Base-by-base conservation (phyloP, 2,797 vertebrate genomes). In the Phataginus tetradactyla region DNA sequence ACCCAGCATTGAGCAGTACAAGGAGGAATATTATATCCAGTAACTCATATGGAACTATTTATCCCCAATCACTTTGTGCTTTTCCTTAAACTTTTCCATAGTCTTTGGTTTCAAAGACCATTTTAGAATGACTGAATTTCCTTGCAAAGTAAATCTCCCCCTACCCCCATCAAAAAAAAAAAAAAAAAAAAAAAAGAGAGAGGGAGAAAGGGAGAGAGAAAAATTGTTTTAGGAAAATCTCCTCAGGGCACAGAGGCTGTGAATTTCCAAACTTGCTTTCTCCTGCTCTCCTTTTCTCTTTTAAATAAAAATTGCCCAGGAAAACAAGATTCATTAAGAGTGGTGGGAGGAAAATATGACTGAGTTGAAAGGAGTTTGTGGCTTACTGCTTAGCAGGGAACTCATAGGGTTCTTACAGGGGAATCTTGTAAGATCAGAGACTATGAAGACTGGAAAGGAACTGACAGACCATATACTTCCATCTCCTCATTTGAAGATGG, bases 21-120 rank as follows among this genome's bases (percentile, higher is more conserved):
- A 97, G 90, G 91, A 98, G 97, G 97, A 98, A 98, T 98, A 98
- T 98, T 98, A 98, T 98, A 98, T 98, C 98, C 96, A 87, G 97
- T 98, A 98, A 98, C 98, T 98, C 98, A 98, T 98, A 98, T 99
- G 98, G 98, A 98, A 98, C 98, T 98, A 98, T 98, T 99, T 99
- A 99, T 98, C 97, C 97, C 98, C 98, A 98, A 98, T 99, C 98
- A 98, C 98, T 98, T 97, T 95, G 95, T 96, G 95, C 96, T 96
- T 97, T 94, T 94, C 96, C 98, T 99, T 98, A 98, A 98, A 98
- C 98, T 98, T 98, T 98, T 98, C 98, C 98, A 98, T 98, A 98
- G 98, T 98, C 98, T 99, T 98, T 96, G 96, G 98, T 99, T 99
- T 99, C 98, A 99, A 99, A 99, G 98, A 39, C 55, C 97, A 98